These are phyloP conservation scores for Proisotoma minuta DNA, from an alignment of 2,888 invertebrate genomes.

Conservation along the genomic window DNA sequence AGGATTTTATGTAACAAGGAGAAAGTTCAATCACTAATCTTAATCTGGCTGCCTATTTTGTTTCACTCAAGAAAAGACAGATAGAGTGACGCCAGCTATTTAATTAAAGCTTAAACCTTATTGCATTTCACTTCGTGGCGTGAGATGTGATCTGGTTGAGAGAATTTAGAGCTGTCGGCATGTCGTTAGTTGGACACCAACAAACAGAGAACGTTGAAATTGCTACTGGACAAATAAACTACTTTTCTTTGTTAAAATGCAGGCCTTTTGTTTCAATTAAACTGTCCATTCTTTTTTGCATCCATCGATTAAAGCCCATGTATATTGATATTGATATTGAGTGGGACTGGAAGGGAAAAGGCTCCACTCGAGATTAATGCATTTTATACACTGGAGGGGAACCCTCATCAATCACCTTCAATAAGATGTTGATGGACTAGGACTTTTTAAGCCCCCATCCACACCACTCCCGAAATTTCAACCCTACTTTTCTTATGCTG, in stretches of 20 bases:
- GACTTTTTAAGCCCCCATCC: background rate
- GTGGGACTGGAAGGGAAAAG: background rate
- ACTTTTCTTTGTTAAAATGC: no score
- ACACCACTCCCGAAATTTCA: background rate
- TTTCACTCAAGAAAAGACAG: background rate
- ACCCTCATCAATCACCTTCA: slow-evolving; percentile 10
- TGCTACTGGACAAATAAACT: background rate
- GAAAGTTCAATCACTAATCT: background rate
- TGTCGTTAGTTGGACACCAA: no score
- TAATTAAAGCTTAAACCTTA: background rate
- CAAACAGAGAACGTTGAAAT: background rate
- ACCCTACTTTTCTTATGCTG: no score
- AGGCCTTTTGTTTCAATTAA: background rate
- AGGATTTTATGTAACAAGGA: no score
- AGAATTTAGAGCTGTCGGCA: background rate
- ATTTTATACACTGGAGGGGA: background rate
- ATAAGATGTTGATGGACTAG: background rate
- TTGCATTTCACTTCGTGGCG: background rate
- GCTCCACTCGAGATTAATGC: slow-evolving; percentile 10
- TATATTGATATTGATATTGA: background rate
- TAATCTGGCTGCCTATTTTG: background rate
- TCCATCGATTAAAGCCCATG: background rate
- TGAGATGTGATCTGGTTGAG: background rate
- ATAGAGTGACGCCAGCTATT: background rate
- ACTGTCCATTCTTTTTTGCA: background rate